Conservation (phyloP, 2,113 vertebrate species). For the Serinus canaria region DNA sequence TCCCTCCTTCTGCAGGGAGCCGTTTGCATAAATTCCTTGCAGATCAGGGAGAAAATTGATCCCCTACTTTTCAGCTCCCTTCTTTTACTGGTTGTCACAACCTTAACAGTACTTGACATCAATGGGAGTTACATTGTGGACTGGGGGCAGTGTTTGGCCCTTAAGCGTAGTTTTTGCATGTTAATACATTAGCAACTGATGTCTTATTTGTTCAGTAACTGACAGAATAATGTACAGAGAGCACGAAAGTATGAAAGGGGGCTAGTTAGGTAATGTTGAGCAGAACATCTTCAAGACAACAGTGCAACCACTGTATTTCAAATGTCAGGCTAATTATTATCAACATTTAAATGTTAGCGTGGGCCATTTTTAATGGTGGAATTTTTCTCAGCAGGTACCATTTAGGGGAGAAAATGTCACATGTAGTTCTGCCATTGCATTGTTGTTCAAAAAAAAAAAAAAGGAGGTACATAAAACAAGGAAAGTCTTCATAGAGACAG, state of each 20-base stretch:
- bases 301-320: constrained; percentile 80
- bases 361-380: constrained; percentile 76
- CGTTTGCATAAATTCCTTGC: constrained; percentile 46
- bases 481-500: constrained; percentile 42
- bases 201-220: constrained; percentile 80
- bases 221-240: constrained; percentile 84
- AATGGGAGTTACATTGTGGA: constrained; percentile 64
- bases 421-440: constrained; percentile 71
- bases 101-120: constrained; percentile 68
- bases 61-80: constrained; percentile 45
- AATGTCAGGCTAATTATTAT: constrained; percentile 93
- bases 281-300: constrained; percentile 86
- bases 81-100: constrained; percentile 60
- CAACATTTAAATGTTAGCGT: constrained; percentile 80
- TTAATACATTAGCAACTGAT: constrained; percentile 79
- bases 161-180: constrained; percentile 68
- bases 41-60: constrained; percentile 56
- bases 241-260: constrained; percentile 78
- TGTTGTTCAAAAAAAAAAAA: constrained; percentile 30
- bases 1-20: background rate
- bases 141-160: constrained; percentile 67
- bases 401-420: constrained; percentile 72
- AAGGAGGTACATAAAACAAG: constrained; percentile 33
- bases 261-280: constrained; percentile 83
- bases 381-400: constrained; percentile 78